A percentile compares a stretch with the other conserved stretches of the same genome.
phyloP scores from a whole-genome alignment of 2,113 vertebrate genomes.

The Mobula hypostoma region DNA sequence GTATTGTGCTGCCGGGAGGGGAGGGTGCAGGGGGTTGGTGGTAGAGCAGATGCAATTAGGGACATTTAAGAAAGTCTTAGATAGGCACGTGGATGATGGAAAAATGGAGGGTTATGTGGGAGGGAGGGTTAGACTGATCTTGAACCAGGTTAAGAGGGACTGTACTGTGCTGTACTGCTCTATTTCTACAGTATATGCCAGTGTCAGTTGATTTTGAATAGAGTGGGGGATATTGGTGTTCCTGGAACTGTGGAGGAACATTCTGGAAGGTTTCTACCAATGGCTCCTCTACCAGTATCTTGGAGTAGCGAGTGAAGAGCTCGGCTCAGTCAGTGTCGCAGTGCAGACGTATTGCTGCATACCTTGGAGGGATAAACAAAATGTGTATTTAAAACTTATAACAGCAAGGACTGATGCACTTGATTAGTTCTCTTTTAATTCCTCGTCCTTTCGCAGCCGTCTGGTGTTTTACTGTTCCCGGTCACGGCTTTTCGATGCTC shows the following conservation, averaged over 20 bases:
- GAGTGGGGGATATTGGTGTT: background rate
- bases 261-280: background rate
- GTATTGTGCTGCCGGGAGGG: too few relatives aligned
- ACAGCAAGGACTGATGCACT: slow-evolving; percentile 8
- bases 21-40: too few relatives aligned
- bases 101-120: too few relatives aligned
- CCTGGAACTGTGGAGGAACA: background rate
- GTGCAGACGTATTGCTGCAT: slow-evolving; percentile 5
- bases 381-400: background rate
- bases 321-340: slow-evolving; percentile 5
- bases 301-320: background rate
- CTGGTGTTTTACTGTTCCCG: background rate
- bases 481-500: slow-evolving; percentile 1
- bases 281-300: background rate
- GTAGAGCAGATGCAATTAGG: too few relatives aligned
- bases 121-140: too few relatives aligned
- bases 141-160: too few relatives aligned
- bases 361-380: slow-evolving; percentile 11
- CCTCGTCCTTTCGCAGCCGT: background rate
- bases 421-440: slow-evolving; percentile 27
- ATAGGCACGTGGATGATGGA: too few relatives aligned
- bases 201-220: background rate
- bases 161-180: too few relatives aligned
- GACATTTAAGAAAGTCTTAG: too few relatives aligned
- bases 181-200: too few relatives aligned